These are phyloP conservation scores for Pseudorectes ferrugineus DNA, from an alignment of 2,113 vertebrate species.

Conservation along the genomic window DNA sequence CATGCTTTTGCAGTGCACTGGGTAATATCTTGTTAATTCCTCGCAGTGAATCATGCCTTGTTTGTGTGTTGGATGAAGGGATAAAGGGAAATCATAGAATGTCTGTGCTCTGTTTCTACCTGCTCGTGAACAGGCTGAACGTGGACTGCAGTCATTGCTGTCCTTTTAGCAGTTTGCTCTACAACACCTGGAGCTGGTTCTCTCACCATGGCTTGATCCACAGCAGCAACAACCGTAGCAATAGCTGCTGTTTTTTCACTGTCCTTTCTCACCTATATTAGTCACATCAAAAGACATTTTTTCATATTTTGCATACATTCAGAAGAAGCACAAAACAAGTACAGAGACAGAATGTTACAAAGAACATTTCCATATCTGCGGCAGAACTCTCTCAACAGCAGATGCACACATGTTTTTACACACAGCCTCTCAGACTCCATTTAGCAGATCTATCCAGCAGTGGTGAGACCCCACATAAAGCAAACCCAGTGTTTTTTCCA, in stretches of 20 bases:
- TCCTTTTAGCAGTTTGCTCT: conserved; percentile 76
- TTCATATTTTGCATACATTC: neutral
- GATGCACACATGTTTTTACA: neutral
- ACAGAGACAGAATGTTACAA: neutral
- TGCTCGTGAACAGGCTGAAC: conserved; percentile 78
- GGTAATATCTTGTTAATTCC: conserved; percentile 17
- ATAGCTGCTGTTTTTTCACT: conserved; percentile 81
- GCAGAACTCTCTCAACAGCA: neutral
- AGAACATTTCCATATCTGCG: neutral
- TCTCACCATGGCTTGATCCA: conserved; percentile 87
- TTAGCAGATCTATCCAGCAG: neutral
- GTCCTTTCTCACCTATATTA: conserved; percentile 75
- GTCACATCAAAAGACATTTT: conserved; percentile 47
- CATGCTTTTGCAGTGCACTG: conserved; percentile 1
- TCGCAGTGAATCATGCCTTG: conserved; percentile 7
- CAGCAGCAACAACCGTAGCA: conserved; percentile 85
- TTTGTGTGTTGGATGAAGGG: neutral
- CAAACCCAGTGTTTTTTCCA: neutral
- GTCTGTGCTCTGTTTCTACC: conserved; percentile 64
- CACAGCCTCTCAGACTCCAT: neutral
- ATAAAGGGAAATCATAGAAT: neutral
- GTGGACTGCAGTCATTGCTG: conserved; percentile 74
- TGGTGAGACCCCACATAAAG: neutral
- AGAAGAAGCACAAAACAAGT: neutral
- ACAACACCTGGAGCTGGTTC: conserved; percentile 72